Evolutionary conservation across 2,888 invertebrate species (phyloP).

Genomic region (Acrobasis repandana): DNA sequence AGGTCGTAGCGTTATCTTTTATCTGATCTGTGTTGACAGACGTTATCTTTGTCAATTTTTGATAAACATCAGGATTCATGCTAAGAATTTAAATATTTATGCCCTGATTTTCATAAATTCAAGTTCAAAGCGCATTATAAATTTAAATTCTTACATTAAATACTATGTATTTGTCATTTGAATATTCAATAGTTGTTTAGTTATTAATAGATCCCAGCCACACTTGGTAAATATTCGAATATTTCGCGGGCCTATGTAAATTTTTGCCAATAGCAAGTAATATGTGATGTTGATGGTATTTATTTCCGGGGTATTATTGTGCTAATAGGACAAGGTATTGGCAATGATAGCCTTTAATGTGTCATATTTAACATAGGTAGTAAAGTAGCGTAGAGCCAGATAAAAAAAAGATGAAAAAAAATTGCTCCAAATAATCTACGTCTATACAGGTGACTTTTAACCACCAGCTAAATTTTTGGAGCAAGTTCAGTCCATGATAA

Average conservation of each 20-base stretch:
- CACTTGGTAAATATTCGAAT: conserved; percentile 16
- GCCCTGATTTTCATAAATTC: neutral
- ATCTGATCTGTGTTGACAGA: conserved; percentile 40
- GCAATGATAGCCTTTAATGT: no score
- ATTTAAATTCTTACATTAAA: conserved; percentile 7
- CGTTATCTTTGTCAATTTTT: conserved; percentile 37
- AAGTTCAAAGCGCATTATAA: conserved; percentile 8
- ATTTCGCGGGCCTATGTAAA: conserved; percentile 8
- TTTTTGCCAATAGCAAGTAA: neutral
- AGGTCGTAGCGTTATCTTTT: conserved; percentile 65
- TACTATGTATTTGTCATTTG: conserved; percentile 2
- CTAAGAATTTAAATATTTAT: neutral
- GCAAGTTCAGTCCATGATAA: no score
- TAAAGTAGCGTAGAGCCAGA: no score
- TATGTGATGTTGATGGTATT: neutral
- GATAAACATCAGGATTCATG: conserved; percentile 8
- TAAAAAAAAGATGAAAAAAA: no score
- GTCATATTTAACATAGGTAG: no score
- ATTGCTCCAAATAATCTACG: no score
- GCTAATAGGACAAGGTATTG: no score
- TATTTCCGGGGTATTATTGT: neutral
- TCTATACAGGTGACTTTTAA: no score
- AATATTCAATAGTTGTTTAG: neutral
- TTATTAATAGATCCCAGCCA: conserved; percentile 5
- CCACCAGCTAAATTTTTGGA: no score